Evolutionary conservation across 1,140 invertebrate species (phyloP).

Genomic region (Drosophila ficusphila): DNA sequence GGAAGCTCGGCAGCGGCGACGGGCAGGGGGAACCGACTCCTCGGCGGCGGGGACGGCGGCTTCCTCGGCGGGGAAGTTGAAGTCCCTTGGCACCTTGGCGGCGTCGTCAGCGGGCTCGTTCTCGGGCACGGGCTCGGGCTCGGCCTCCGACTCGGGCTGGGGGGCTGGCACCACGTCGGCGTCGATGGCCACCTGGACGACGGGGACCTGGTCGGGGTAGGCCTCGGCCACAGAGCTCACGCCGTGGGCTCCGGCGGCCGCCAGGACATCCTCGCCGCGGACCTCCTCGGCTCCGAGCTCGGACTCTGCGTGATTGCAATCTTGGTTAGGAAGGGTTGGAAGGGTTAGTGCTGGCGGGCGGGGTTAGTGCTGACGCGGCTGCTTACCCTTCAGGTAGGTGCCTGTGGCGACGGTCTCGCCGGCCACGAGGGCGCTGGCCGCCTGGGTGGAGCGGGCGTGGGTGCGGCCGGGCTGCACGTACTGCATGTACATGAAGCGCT

Average conservation of each 20-base stretch:
- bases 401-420: constrained; percentile 80
- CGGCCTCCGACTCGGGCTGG: constrained; percentile 14
- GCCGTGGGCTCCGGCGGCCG: constrained; percentile 66
- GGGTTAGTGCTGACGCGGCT: background rate
- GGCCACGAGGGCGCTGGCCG: constrained; percentile 75
- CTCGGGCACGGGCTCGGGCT: constrained; percentile 39
- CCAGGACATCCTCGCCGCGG: constrained; percentile 62
- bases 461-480: constrained; percentile 76
- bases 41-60: constrained; percentile 24
- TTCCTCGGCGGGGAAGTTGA: constrained; percentile 62
- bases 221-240: constrained; percentile 78
- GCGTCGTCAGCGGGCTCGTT: constrained; percentile 54
- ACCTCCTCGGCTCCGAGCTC: constrained; percentile 50
- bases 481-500: constrained; percentile 82
- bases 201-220: constrained; percentile 70
- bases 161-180: constrained; percentile 9
- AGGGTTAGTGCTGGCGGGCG: constrained; percentile 26
- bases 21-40: constrained; percentile 33
- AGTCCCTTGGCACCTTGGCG: constrained; percentile 78
- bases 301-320: constrained; percentile 82
- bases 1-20: constrained; percentile 67
- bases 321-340: constrained; percentile 64
- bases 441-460: constrained; percentile 74
- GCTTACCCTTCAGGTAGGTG: constrained; percentile 80
- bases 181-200: constrained; percentile 60